Conservation (phyloP, 1,140 invertebrate genomes). For the Spodoptera litura region DNA sequence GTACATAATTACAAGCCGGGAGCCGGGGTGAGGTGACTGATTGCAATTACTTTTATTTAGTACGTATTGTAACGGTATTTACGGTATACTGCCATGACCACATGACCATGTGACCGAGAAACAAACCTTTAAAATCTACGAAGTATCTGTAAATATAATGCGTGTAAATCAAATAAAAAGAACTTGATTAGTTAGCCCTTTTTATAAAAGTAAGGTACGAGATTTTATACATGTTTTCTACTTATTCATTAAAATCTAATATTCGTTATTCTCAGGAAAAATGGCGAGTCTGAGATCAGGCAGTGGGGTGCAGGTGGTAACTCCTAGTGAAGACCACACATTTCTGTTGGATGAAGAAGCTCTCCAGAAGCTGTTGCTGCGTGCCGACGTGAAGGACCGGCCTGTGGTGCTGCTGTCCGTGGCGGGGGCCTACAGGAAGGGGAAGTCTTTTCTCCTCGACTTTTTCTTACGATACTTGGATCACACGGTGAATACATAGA, state of each 20-base stretch:
- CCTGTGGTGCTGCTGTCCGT: slow-evolving; percentile 97
- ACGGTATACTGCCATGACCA: no score
- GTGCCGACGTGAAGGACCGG: slow-evolving; percentile 84
- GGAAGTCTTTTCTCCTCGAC: slow-evolving; percentile 97
- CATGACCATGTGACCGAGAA: no score
- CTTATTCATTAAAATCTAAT: background rate
- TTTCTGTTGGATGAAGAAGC: slow-evolving; percentile 97
- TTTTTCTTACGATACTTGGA: slow-evolving; percentile 97
- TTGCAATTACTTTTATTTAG: no score
- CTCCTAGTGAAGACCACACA: slow-evolving; percentile 94
- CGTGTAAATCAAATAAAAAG: no score
- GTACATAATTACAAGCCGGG: no score
- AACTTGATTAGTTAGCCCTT: no score
- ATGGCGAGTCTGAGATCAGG: slow-evolving; percentile 54
- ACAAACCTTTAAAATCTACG: no score
- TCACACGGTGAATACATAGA: slow-evolving; percentile 67
- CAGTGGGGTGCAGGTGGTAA: slow-evolving; percentile 92
- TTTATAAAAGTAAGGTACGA: no score
- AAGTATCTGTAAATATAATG: no score
- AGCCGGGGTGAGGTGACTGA: no score
- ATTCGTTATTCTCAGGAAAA: slow-evolving; percentile 38
- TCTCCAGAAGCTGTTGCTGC: slow-evolving; percentile 92
- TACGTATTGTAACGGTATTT: no score
- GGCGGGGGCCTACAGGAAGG: slow-evolving; percentile 98
- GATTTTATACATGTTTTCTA: no score